phyloP scores from a whole-genome alignment of 2,113 vertebrate genomes.

The Hippocampus abdominalis region DNA sequence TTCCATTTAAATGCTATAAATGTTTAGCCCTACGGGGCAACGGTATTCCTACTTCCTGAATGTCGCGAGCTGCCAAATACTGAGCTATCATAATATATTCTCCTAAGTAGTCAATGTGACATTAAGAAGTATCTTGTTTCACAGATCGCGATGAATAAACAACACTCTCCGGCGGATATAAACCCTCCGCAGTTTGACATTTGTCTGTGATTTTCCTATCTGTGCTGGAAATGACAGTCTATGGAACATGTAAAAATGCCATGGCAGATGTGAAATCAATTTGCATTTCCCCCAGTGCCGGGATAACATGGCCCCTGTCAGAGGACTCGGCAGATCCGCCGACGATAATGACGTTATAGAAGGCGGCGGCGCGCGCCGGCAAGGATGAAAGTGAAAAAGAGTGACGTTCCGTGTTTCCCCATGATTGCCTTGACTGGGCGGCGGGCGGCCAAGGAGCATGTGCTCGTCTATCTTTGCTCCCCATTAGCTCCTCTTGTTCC shows the following conservation, averaged over 20 bases:
- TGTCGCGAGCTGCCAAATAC: not conserved
- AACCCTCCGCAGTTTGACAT: slow-evolving; percentile 72
- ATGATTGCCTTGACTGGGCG: slow-evolving; percentile 70
- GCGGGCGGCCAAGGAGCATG: slow-evolving; percentile 60
- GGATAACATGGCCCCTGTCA: slow-evolving; percentile 76
- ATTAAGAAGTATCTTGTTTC: slow-evolving; percentile 68
- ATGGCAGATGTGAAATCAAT: slow-evolving; percentile 80
- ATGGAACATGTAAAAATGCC: slow-evolving; percentile 77
- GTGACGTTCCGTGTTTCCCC: slow-evolving; percentile 71
- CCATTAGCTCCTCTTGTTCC: slow-evolving; percentile 77
- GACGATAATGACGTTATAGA: slow-evolving; percentile 75
- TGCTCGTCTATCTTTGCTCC: slow-evolving; percentile 66
- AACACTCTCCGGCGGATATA: slow-evolving; percentile 59
- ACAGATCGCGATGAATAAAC: slow-evolving; percentile 69
- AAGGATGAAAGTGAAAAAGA: slow-evolving; percentile 71
- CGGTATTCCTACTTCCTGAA: slow-evolving; percentile 15
- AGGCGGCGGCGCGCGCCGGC: slow-evolving; percentile 59
- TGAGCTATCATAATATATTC: not conserved
- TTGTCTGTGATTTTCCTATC: slow-evolving; percentile 76
- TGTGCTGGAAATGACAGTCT: slow-evolving; percentile 71
- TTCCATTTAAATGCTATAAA: too few relatives aligned
- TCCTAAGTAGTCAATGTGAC: slow-evolving; percentile 44
- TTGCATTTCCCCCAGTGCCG: slow-evolving; percentile 75
- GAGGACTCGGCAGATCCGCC: slow-evolving; percentile 69
- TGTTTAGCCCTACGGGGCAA: not conserved